Percentiles rank a stretch among this genome's conserved stretches.
phyloP scores from a whole-genome alignment of 2,888 invertebrate genomes.

The Eilema sororculum region DNA sequence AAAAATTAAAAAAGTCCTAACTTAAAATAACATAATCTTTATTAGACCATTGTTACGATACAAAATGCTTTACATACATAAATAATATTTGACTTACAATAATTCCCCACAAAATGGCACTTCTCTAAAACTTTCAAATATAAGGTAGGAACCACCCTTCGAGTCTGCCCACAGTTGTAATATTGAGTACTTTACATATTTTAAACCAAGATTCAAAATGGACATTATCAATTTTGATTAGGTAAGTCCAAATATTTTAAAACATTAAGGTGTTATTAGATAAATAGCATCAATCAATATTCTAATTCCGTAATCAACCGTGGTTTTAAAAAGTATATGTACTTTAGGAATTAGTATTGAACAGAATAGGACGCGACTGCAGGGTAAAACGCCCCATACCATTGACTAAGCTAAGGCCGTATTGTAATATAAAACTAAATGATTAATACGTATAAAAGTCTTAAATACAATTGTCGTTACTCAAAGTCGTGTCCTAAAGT shows the following conservation, averaged over 20 bases:
- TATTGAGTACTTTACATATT: not conserved
- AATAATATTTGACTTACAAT: conserved; percentile 43
- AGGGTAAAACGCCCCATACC: conserved; percentile 34
- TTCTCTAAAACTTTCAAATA: conserved; percentile 46
- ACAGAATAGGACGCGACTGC: conserved; percentile 30
- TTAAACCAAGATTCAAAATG: not conserved
- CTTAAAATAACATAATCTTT: conserved; percentile 16
- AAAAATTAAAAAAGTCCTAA: conserved; percentile 9
- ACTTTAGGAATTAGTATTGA: conserved; percentile 3
- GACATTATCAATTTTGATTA: not conserved
- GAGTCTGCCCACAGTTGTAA: conserved; percentile 18
- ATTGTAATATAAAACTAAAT: conserved; percentile 51
- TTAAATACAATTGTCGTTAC: conserved; percentile 53
- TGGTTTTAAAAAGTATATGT: not conserved
- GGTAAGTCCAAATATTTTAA: not conserved
- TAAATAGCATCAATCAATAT: not conserved
- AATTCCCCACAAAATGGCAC: conserved; percentile 51
- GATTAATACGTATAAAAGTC: conserved; percentile 56
- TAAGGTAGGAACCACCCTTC: conserved; percentile 42
- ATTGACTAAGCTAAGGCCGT: conserved; percentile 49
- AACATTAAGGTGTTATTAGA: not conserved
- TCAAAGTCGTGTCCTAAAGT: conserved; percentile 56
- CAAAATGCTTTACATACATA: conserved; percentile 38
- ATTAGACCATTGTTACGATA: conserved; percentile 31
- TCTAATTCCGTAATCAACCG: not conserved